Percentiles rank a stretch among this genome's conserved stretches.
phyloP scores from a whole-genome alignment of 2,797 vertebrate genomes.

The Antrozous pallidus region DNA sequence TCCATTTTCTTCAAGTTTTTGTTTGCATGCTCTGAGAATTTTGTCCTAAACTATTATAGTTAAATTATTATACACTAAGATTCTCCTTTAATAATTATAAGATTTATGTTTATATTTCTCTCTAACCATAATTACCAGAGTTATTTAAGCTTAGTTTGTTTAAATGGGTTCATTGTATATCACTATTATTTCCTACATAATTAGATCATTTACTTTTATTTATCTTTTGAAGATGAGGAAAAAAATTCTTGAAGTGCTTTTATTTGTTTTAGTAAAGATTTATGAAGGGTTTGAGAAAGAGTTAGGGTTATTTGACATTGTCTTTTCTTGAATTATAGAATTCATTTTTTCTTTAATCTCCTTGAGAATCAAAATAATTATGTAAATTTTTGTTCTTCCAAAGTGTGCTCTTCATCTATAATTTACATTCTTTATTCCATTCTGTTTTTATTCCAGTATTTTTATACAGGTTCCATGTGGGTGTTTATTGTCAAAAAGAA shows the following conservation, averaged over 20 bases:
- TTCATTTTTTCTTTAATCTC: slow-evolving; percentile 11
- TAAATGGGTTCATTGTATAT: background rate
- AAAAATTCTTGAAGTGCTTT: background rate
- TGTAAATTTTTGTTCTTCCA: slow-evolving; percentile 22
- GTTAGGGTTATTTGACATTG: background rate
- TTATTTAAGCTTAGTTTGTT: slow-evolving; percentile 14
- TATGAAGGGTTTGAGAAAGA: background rate
- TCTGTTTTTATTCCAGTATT: slow-evolving; percentile 24
- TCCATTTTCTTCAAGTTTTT: background rate
- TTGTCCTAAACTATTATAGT: background rate
- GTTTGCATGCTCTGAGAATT: slow-evolving; percentile 8
- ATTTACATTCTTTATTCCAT: background rate
- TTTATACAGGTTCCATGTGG: background rate
- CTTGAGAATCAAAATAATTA: slow-evolving; percentile 31
- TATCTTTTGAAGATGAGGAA: background rate
- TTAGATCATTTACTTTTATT: background rate
- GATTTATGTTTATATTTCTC: background rate
- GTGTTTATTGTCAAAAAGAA: slow-evolving; percentile 32
- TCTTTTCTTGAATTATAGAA: slow-evolving; percentile 17
- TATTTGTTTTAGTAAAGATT: background rate
- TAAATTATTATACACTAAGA: background rate
- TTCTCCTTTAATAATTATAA: background rate
- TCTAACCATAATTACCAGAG: background rate
- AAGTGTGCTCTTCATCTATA: background rate
- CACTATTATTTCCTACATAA: background rate